A percentile compares a stretch with the other conserved stretches of the same genome.
phyloP scores from a whole-genome alignment of 2,797 vertebrate genomes.

The Smutsia temminckii region DNA sequence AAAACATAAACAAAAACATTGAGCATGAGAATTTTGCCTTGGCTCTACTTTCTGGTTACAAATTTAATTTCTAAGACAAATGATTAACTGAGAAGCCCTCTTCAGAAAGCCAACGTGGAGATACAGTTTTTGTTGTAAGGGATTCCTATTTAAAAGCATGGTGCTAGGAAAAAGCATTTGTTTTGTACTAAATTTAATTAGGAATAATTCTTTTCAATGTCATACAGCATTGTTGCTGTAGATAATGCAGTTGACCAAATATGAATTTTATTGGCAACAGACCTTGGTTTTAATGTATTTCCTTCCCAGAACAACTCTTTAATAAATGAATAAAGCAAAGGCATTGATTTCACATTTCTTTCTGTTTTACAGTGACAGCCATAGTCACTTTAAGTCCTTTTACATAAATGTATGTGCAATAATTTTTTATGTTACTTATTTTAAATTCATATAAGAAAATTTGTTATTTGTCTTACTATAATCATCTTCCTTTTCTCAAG shows the following conservation, averaged over 20 bases:
- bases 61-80: not conserved
- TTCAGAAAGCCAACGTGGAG: not conserved
- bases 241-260: not conserved
- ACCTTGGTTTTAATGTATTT: not conserved
- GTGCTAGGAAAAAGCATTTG: not conserved
- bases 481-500: not conserved
- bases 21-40: not conserved
- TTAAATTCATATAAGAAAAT: not conserved
- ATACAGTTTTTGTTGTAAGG: not conserved
- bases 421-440: constrained; percentile 10
- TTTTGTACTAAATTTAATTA: not conserved
- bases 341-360: not conserved
- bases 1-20: not conserved
- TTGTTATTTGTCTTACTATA: not conserved
- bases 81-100: not conserved
- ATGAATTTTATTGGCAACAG: not conserved
- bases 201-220: not conserved
- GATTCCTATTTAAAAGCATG: not conserved
- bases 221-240: not conserved
- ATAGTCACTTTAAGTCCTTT: not conserved
- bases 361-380: not conserved
- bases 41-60: not conserved
- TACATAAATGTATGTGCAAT: not conserved
- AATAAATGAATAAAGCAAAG: not conserved
- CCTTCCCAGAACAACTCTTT: not conserved